phyloP scores from a whole-genome alignment of 2,797 vertebrate species.

The Aphelocoma californica region DNA sequence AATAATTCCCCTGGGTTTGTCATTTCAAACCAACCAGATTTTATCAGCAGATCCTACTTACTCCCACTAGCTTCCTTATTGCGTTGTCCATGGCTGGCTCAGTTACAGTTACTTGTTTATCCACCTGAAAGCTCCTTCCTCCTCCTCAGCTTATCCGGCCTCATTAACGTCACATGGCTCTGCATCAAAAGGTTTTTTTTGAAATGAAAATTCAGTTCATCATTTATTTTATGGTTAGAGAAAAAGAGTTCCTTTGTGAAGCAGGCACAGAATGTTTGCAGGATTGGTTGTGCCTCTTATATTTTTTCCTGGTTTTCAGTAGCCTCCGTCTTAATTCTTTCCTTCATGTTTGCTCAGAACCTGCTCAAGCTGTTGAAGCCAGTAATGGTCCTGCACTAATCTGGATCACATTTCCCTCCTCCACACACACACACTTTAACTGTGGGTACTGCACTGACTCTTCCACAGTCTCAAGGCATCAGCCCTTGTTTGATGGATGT shows the following conservation, averaged over 20 bases:
- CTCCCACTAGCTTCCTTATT: conserved; percentile 28
- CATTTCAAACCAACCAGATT: neutral
- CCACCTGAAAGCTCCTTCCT: neutral
- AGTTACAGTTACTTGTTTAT: conserved; percentile 2
- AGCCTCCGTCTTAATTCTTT: neutral
- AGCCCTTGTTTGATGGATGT: neutral
- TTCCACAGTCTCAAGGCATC: neutral
- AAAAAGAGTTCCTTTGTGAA: neutral
- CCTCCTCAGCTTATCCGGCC: neutral
- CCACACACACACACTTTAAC: neutral
- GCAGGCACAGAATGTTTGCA: neutral
- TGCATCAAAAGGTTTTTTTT: neutral
- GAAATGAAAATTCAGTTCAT: neutral
- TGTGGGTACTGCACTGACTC: neutral
- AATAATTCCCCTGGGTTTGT: neutral
- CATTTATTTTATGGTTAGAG: neutral
- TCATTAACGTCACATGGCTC: neutral
- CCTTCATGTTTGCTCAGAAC: neutral
- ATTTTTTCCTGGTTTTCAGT: neutral
- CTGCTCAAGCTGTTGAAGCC: neutral
- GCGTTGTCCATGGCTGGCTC: neutral
- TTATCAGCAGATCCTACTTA: neutral
- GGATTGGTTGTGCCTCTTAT: neutral
- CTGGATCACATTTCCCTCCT: neutral
- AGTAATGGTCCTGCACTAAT: neutral